Conservation (phyloP, 2,113 vertebrate species). For the Pygoscelis adeliae region DNA sequence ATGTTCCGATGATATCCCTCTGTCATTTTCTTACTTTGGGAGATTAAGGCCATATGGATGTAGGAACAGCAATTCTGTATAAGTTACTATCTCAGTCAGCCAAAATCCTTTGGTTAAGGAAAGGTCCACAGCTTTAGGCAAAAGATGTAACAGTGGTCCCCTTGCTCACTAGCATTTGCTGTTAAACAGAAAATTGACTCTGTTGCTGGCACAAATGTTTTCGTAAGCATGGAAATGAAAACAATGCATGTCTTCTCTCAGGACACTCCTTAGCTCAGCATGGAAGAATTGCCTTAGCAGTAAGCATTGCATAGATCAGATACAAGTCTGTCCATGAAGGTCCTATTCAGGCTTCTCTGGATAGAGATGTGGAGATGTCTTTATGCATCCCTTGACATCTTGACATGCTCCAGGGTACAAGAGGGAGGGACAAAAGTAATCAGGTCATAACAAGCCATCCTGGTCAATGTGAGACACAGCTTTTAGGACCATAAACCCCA, state of each 20-base stretch:
- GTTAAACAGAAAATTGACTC: not conserved
- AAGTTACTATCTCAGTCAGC: not conserved
- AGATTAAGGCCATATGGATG: not conserved
- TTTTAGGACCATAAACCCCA: not conserved
- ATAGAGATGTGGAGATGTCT: not conserved
- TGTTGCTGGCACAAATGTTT: not conserved
- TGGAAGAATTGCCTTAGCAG: not conserved
- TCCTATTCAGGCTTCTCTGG: not conserved
- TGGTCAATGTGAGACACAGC: not conserved
- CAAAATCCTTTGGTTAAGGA: not conserved
- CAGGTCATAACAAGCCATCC: not conserved
- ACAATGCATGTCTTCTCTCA: not conserved
- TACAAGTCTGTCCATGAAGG: not conserved
- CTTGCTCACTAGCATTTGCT: not conserved
- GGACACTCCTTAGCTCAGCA: not conserved
- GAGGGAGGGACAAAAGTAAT: not conserved
- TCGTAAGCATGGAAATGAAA: not conserved
- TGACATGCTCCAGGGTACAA: not conserved
- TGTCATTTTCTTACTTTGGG: not conserved
- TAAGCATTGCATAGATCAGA: not conserved
- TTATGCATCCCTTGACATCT: not conserved
- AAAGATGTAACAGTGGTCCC: not conserved
- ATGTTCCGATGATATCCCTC: fast-evolving
- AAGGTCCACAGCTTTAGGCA: not conserved
- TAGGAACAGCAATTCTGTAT: not conserved